A percentile compares a stretch with the other conserved stretches of the same genome.
phyloP scores from a whole-genome alignment of 2,797 vertebrate genomes.

The Megalops cyprinoides region DNA sequence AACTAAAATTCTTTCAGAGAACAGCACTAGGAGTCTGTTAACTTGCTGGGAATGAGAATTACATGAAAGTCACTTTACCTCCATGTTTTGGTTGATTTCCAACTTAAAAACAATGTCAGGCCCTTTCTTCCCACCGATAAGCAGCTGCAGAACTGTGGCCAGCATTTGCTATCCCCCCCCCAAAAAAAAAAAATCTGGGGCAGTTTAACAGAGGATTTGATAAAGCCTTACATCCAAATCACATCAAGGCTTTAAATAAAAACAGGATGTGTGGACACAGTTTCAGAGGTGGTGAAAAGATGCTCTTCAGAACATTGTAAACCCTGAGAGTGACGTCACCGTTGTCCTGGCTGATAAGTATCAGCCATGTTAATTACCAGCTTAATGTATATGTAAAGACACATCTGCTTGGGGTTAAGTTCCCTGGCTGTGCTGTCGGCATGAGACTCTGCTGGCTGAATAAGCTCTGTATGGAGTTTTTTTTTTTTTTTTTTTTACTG shows the following conservation, averaged over 20 bases:
- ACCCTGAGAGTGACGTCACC: not conserved
- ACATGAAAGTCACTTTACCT: no score
- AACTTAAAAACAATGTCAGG: no score
- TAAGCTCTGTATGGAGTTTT: no score
- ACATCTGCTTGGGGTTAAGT: slow-evolving; percentile 13
- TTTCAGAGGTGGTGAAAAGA: not conserved
- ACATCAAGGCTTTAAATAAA: not conserved
- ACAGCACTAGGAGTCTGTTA: no score
- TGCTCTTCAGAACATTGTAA: not conserved
- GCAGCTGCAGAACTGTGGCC: slow-evolving; percentile 11
- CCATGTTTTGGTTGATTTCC: no score
- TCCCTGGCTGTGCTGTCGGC: not conserved
- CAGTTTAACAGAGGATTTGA: slow-evolving; percentile 6
- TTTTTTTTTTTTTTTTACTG: not conserved
- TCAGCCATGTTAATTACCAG: slow-evolving; percentile 2
- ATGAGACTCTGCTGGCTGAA: no score
- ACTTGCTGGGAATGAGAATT: no score
- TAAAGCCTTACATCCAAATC: not conserved
- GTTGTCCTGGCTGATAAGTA: not conserved
- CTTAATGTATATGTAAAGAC: not conserved
- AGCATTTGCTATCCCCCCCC: slow-evolving; percentile 11
- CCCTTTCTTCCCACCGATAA: not conserved
- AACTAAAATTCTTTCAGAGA: no score
- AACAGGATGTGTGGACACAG: slow-evolving; percentile 1
- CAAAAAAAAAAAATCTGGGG: slow-evolving; percentile 18